A percentile compares a stretch with the other conserved stretches of the same genome.
phyloP scores from a whole-genome alignment of 2,113 vertebrate species.

The Abramis brama region DNA sequence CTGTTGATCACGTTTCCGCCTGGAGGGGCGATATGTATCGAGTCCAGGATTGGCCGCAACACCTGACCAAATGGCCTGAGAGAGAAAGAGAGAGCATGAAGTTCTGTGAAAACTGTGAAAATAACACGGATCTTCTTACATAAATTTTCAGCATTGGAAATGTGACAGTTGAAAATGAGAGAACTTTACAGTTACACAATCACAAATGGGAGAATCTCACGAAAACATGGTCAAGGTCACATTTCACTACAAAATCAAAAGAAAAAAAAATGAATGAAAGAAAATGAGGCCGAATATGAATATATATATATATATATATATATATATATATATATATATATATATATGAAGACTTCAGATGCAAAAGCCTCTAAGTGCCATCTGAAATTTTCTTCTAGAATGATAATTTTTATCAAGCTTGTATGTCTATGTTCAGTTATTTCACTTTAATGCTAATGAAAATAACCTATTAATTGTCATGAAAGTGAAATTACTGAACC shows the following conservation, averaged over 20 bases:
- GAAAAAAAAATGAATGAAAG: background rate
- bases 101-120: conserved; percentile 6
- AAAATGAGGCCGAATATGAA: background rate
- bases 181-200: conserved; percentile 1
- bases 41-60: conserved; percentile 90
- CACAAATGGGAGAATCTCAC: background rate
- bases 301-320: no score
- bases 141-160: background rate
- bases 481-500: no score
- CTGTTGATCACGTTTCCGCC: conserved; percentile 90
- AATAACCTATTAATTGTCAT: no score
- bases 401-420: no score
- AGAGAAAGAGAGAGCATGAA: conserved; percentile 9
- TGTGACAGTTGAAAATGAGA: background rate
- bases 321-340: no score
- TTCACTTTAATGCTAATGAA: no score
- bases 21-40: conserved; percentile 90
- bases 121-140: conserved; percentile 1
- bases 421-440: no score
- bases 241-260: background rate
- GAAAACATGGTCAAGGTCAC: background rate
- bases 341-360: no score
- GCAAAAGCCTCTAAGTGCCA: no score
- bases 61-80: conserved; percentile 96
- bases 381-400: no score